Percentiles rank a stretch among this genome's conserved stretches.
Evolutionary conservation across 2,888 invertebrate genomes (phyloP).

Genomic region (Idaea aversata): DNA sequence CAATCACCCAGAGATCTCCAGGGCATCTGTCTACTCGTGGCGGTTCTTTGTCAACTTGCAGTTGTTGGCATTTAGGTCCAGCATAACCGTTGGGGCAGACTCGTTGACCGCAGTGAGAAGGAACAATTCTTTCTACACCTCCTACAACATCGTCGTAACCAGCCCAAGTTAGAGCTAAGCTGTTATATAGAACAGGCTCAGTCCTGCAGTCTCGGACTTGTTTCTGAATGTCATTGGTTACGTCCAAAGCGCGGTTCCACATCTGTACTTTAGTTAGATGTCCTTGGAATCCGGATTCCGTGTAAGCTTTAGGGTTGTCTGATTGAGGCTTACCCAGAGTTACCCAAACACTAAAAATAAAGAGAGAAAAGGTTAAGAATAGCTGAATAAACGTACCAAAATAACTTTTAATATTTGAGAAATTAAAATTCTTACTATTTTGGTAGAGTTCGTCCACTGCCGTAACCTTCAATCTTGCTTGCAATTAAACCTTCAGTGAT

Average conservation of each 20-base stretch:
- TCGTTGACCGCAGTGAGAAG: constrained; percentile 94
- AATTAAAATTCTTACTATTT: constrained; percentile 83
- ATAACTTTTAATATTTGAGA: constrained; percentile 1
- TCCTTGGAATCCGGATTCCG: constrained; percentile 96
- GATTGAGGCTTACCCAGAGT: constrained; percentile 94
- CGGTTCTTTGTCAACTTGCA: constrained; percentile 91
- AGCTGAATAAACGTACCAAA: not conserved
- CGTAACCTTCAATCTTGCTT: constrained; percentile 94
- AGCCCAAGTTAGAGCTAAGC: constrained; percentile 93
- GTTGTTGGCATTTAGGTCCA: constrained; percentile 91
- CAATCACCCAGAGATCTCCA: constrained; percentile 96
- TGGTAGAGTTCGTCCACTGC: constrained; percentile 89
- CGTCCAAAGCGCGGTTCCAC: constrained; percentile 95
- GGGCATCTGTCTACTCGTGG: constrained; percentile 95
- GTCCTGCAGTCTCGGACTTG: constrained; percentile 96
- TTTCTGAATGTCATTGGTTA: constrained; percentile 95
- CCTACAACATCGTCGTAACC: constrained; percentile 94
- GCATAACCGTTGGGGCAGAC: constrained; percentile 93
- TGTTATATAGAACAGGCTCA: constrained; percentile 93
- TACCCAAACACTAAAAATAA: constrained; percentile 89
- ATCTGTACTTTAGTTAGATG: constrained; percentile 96
- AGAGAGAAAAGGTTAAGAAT: constrained; percentile 7
- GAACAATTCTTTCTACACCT: constrained; percentile 94
- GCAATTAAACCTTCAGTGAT: constrained; percentile 98
- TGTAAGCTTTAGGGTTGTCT: constrained; percentile 89